These are phyloP conservation scores for Neopelma chrysocephalum DNA, from an alignment of 2,797 vertebrate genomes.

Conservation along the genomic window DNA sequence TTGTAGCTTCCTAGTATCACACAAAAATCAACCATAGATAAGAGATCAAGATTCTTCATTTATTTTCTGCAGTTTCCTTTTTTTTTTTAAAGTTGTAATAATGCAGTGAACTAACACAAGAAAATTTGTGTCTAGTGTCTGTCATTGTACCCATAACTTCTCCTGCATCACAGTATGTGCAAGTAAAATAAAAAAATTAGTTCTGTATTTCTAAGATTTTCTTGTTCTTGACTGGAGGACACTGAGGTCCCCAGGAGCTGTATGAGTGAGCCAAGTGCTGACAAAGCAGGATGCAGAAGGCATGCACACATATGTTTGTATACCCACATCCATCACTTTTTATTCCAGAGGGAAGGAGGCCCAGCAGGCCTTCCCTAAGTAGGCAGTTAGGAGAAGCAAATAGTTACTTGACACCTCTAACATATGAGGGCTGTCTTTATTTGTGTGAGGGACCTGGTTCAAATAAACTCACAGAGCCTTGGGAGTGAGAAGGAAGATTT, in stretches of 20 bases:
- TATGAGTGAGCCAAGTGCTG: background rate
- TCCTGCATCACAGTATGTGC: background rate
- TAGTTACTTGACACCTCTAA: background rate
- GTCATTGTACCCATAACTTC: background rate
- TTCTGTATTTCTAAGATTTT: background rate
- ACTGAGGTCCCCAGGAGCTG: background rate
- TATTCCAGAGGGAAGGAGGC: background rate
- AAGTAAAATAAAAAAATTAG: background rate
- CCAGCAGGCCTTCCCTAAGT: background rate
- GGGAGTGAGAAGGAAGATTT: background rate
- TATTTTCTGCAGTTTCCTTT: background rate
- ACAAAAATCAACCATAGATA: background rate
- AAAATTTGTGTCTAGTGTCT: background rate
- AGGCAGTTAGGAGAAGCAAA: background rate
- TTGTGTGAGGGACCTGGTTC: background rate
- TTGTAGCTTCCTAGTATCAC: background rate
- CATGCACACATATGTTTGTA: background rate
- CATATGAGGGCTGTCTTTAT: background rate
- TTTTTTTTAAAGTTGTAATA: background rate
- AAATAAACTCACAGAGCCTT: background rate
- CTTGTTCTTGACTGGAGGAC: background rate
- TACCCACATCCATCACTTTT: background rate
- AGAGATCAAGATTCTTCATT: background rate
- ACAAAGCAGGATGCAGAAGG: background rate
- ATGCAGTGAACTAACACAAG: accelerated